These are phyloP conservation scores for Physella acuta DNA, from an alignment of 1,140 invertebrate species.

Conservation along the genomic window DNA sequence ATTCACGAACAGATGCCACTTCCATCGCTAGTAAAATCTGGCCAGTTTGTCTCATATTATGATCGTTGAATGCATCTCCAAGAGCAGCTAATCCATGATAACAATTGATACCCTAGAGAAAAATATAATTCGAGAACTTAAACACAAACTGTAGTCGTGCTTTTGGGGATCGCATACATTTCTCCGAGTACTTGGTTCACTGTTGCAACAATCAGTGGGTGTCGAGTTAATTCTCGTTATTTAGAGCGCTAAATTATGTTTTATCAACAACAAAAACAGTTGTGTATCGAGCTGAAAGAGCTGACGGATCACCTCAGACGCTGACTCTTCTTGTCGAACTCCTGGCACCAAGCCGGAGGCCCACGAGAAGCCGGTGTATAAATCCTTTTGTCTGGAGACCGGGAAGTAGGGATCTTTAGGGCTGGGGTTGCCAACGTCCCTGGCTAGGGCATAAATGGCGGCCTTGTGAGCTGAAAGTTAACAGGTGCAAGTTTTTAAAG, in stretches of 20 bases:
- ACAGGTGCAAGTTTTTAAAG: no score
- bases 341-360: constrained; percentile 44
- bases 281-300: no score
- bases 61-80: constrained; percentile 40
- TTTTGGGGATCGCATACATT: no score
- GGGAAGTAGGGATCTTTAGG: constrained; percentile 41
- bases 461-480: constrained; percentile 44
- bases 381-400: constrained; percentile 43
- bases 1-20: constrained; percentile 45
- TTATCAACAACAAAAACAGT: no score
- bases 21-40: constrained; percentile 46
- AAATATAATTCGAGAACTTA: no score
- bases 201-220: no score
- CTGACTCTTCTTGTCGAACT: constrained; percentile 46
- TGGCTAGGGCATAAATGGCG: constrained; percentile 36
- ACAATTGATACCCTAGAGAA: constrained; percentile 44
- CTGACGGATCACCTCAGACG: constrained; percentile 50
- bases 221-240: no score
- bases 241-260: no score
- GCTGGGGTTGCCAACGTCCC: constrained; percentile 47
- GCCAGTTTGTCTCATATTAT: constrained; percentile 36
- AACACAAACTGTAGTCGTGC: no score
- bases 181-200: no score
- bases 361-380: constrained; percentile 49
- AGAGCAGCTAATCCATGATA: constrained; percentile 50